These are phyloP conservation scores for Campylorhamphus procurvoides DNA, from an alignment of 2,113 vertebrate species.

Conservation along the genomic window DNA sequence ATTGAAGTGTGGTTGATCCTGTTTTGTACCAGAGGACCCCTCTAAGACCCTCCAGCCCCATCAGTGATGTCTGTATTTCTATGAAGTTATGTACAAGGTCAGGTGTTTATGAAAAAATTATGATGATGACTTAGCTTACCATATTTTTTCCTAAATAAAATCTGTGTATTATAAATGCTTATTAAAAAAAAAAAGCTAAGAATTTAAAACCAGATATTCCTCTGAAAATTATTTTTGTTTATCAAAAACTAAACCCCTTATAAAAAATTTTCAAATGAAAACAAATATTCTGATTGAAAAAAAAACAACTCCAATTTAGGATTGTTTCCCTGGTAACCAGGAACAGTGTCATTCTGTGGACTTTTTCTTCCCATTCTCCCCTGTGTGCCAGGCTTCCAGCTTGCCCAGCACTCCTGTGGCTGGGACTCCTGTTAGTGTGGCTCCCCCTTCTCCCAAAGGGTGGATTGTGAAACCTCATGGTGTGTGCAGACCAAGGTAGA, in stretches of 20 bases:
- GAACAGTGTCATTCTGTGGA: conserved; percentile 53
- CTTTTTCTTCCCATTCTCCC: conserved; percentile 16
- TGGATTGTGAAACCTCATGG: neutral
- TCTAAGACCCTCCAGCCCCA: neutral
- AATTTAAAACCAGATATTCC: neutral
- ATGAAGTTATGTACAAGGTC: neutral
- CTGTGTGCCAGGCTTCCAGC: neutral
- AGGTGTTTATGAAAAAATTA: neutral
- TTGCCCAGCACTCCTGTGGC: neutral
- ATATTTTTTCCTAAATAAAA: neutral
- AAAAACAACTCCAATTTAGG: conserved; percentile 19
- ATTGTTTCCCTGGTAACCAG: conserved; percentile 67
- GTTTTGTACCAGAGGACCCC: neutral
- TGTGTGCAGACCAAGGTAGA: neutral
- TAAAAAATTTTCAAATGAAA: conserved; percentile 21
- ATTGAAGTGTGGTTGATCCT: neutral
- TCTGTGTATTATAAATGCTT: neutral
- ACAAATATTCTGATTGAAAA: conserved; percentile 35
- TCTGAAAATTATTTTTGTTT: neutral
- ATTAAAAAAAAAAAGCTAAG: neutral
- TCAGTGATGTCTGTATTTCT: neutral
- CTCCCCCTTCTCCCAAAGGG: neutral
- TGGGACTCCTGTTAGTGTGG: neutral
- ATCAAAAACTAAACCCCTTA: neutral
- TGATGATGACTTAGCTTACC: neutral